Percentiles rank a stretch among this genome's conserved stretches.
phyloP scores from a whole-genome alignment of 2,888 invertebrate species.

The Synanthedon myopaeformis region DNA sequence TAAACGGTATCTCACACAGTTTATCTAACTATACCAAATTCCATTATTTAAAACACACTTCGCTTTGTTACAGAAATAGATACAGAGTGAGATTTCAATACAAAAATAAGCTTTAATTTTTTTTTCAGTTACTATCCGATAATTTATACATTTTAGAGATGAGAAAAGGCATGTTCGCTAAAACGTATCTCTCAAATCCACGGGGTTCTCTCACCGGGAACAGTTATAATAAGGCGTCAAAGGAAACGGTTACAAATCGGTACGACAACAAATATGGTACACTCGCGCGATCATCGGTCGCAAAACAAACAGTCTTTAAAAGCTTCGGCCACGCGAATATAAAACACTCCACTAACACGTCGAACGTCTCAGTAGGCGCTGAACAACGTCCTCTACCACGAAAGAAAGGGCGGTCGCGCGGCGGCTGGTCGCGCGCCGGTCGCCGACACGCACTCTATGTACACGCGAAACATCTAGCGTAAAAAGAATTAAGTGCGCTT shows the following conservation, averaged over 20 bases:
- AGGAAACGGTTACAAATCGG: slow-evolving; percentile 34
- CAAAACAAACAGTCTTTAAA: slow-evolving; percentile 60
- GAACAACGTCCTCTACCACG: slow-evolving; percentile 34
- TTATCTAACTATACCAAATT: slow-evolving; percentile 23
- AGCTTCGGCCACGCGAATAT: slow-evolving; percentile 59
- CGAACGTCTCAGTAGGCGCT: slow-evolving; percentile 48
- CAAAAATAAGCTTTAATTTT: slow-evolving; percentile 68
- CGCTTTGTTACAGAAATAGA: slow-evolving; percentile 44
- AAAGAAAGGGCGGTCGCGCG: slow-evolving; percentile 29
- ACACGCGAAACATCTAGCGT: slow-evolving; percentile 23
- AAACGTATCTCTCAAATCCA: slow-evolving; percentile 46
- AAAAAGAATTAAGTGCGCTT: slow-evolving; percentile 59
- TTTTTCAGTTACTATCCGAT: slow-evolving; percentile 61
- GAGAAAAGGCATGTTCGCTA: slow-evolving; percentile 50
- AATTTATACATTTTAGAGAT: slow-evolving; percentile 61
- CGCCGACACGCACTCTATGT: slow-evolving; percentile 21
- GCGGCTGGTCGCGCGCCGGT: slow-evolving; percentile 27
- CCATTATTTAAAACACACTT: slow-evolving; percentile 34
- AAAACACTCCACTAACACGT: slow-evolving; percentile 54
- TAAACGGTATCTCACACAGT: slow-evolving; percentile 53
- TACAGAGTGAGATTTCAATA: slow-evolving; percentile 58
- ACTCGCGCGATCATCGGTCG: slow-evolving; percentile 51
- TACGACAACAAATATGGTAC: slow-evolving; percentile 36
- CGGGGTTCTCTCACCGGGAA: slow-evolving; percentile 38
- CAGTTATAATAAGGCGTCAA: slow-evolving; percentile 39